Percentiles rank a stretch among this genome's conserved stretches.
These are phyloP conservation scores for Micronycteris hirsuta DNA, from an alignment of 2,113 vertebrate genomes.

Conservation along the genomic window DNA sequence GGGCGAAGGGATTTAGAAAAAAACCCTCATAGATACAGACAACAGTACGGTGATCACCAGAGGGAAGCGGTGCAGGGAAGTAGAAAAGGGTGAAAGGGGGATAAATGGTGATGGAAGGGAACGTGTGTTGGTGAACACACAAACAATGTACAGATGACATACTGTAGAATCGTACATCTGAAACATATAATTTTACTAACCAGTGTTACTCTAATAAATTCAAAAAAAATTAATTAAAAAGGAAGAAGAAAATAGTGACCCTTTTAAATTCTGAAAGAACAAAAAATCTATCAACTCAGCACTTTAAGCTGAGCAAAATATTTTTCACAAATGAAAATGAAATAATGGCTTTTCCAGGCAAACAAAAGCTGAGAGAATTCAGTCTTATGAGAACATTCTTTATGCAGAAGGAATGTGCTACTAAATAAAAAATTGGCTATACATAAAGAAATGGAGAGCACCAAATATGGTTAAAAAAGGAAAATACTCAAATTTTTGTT, in stretches of 20 bases:
- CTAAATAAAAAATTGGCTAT: not conserved
- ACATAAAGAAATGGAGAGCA: not conserved
- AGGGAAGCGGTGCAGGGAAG: not conserved
- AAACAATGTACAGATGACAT: not conserved
- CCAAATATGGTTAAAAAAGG: not conserved
- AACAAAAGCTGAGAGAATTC: not conserved
- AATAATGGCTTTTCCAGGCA: not conserved
- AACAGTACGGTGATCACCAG: not conserved
- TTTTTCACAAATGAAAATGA: not conserved
- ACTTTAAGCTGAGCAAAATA: not conserved
- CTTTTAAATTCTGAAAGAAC: not conserved
- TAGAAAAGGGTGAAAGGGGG: not conserved
- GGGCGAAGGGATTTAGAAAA: not conserved
- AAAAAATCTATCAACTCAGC: no score
- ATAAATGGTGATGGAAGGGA: not conserved
- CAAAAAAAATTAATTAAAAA: not conserved
- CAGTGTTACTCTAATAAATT: not conserved
- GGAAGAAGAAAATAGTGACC: not conserved
- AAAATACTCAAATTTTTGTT: not conserved
- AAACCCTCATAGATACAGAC: not conserved
- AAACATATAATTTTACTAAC: not conserved
- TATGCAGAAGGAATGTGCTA: not conserved
- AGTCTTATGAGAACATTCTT: not conserved
- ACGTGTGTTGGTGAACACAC: not conserved
- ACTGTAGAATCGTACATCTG: not conserved